Evolutionary conservation across 2,888 invertebrate species (phyloP), one percentile per base, ranked within the genome.

Genomic region (Hypercompe scribonia): DNA sequence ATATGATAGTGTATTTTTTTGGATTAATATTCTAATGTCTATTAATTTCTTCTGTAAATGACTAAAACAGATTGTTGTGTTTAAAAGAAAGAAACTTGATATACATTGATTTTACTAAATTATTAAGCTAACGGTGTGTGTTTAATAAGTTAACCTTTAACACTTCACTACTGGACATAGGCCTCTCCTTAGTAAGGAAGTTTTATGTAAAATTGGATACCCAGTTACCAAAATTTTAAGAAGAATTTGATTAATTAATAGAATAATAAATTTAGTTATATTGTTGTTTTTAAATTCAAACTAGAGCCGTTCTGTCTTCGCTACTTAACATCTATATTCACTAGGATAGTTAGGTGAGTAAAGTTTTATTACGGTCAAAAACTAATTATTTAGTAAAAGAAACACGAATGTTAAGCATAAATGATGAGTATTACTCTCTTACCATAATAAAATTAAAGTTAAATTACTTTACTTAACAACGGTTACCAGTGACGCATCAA

Each of bases 401-500:
- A 50, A 24, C 24, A 21, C 24, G 15, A 21, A 0, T 46, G 1
- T 50, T 50, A 24, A 50, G 50, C 24, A 5, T 50, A 50, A 50
- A 4, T 50, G 21, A 46, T 72, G 67, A 67, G 68, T 46, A 63
- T 46, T 64, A 67, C 34, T 58, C 39, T 34, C 54, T 65, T 50
- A 71, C 18, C 31, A 54, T 54, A n/a, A 39, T 36, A 54, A n/a
- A 54, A 67, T 68, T 68, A 72, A 72, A 74, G 66, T n/a, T 42
- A 15, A 42, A 72, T 68, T 69, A 78, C 68, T 75, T 72, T 65
- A 54, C 50, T 11, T 33, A n/a, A 42, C 5, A 71, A 36, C 33
- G 13, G 39, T 33, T 46, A 63, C 42, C 7, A 36, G 28, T 83
- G 83, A 83, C 78, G 67, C 78, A 78, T 77, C 11, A 69, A n/a